Evolutionary conservation across 2,888 invertebrate species (phyloP).

Genomic region (Kryphioiulus occultus): DNA sequence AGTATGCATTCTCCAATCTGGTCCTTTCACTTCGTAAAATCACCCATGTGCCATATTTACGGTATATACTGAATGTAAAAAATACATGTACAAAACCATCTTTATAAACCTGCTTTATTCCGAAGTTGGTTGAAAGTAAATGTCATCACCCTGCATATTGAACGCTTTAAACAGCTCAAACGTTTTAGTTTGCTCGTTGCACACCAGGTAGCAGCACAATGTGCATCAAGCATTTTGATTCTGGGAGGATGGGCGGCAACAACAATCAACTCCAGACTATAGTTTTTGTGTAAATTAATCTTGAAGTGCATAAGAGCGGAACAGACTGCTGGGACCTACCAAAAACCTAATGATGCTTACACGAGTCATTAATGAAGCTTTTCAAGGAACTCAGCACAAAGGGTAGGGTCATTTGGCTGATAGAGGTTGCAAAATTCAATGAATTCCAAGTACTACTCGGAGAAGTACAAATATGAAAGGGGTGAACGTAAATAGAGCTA

Average conservation of each 20-base stretch:
- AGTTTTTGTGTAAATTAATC: neutral
- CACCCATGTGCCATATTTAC: no score
- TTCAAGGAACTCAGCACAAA: neutral
- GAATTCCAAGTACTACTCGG: neutral
- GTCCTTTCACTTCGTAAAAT: no score
- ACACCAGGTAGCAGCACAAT: neutral
- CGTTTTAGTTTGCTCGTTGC: neutral
- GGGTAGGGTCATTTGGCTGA: neutral
- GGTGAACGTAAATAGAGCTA: neutral
- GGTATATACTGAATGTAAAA: no score
- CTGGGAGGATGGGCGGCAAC: neutral
- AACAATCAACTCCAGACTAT: neutral
- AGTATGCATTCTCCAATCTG: no score
- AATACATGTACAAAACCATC: no score
- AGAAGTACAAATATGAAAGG: neutral
- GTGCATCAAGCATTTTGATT: neutral
- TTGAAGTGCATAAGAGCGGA: neutral
- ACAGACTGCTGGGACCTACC: neutral
- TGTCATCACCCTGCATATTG: no score
- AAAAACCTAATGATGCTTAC: neutral
- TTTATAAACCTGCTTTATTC: no score
- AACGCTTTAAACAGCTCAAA: no score
- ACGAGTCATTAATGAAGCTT: neutral
- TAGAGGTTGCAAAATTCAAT: neutral
- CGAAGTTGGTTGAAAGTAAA: no score